Percentiles rank a stretch among this genome's conserved stretches.
phyloP scores from a whole-genome alignment of 2,888 invertebrate species.

The Phoenoteleia sp. region DNA sequence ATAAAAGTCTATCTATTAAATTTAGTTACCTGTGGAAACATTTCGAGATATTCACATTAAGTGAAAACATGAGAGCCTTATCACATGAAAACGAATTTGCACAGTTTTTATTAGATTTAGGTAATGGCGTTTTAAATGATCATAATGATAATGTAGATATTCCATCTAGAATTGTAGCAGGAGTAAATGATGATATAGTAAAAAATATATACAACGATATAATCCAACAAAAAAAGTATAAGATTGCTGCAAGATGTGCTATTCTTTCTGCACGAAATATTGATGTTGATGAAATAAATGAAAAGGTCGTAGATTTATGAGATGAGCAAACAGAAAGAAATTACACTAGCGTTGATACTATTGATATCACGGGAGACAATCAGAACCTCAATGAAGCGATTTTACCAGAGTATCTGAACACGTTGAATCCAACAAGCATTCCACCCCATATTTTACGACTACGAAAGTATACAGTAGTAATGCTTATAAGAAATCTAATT shows the following conservation, averaged over 20 bases:
- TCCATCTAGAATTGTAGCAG: constrained; percentile 33
- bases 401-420: too few species aligned
- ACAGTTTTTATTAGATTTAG: constrained; percentile 35
- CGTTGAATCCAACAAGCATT: neutral
- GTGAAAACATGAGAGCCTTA: constrained; percentile 40
- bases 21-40: neutral
- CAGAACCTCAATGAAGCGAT: too few species aligned
- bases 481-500: constrained; percentile 20
- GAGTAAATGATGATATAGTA: constrained; percentile 54
- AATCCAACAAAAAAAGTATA: constrained; percentile 51
- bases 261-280: too few species aligned
- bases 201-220: constrained; percentile 55
- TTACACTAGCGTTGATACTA: too few species aligned
- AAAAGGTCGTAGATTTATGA: too few species aligned
- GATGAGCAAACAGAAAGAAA: too few species aligned
- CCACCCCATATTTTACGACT: too few species aligned
- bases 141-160: constrained; percentile 36
- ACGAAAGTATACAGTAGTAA: neutral
- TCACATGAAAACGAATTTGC: constrained; percentile 33
- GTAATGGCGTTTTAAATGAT: constrained; percentile 59
- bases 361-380: too few species aligned
- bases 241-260: too few species aligned
- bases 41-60: constrained; percentile 34
- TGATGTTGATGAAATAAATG: too few species aligned
- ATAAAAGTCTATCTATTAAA: too few species aligned